Evolutionary conservation across 2,797 vertebrate species (phyloP).

Genomic region (Cossypha heuglini): DNA sequence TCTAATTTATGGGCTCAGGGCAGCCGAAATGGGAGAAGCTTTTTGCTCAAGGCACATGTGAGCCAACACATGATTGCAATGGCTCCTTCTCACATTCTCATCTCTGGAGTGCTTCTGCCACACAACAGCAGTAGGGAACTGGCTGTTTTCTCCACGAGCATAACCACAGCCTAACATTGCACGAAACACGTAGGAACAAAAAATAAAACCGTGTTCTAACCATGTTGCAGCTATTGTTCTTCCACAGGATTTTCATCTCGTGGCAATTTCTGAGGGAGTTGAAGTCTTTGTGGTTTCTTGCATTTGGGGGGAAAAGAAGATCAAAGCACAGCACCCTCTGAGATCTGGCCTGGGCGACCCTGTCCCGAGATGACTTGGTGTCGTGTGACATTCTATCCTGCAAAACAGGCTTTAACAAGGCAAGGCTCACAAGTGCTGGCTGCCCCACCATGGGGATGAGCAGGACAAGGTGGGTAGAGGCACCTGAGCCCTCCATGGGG

Average conservation of each 20-base stretch:
- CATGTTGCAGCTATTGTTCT: conserved; percentile 37
- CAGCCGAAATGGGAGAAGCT: background rate
- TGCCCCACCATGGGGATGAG: background rate
- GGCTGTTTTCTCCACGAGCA: background rate
- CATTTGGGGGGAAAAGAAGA: background rate
- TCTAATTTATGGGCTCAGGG: background rate
- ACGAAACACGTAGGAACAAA: background rate
- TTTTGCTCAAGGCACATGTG: background rate
- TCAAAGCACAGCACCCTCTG: conserved; percentile 12
- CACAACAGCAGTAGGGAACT: background rate
- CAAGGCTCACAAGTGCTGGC: background rate
- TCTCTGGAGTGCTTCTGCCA: conserved; percentile 22
- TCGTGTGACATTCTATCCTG: background rate
- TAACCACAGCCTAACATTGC: background rate
- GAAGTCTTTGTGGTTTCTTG: conserved; percentile 34
- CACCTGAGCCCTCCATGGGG: background rate
- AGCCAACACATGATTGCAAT: background rate
- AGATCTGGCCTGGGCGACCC: background rate
- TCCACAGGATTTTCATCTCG: conserved; percentile 16
- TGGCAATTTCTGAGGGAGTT: conserved; percentile 1
- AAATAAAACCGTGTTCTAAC: background rate
- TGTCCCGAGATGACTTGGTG: background rate
- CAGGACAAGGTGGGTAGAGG: background rate
- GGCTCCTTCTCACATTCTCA: background rate
- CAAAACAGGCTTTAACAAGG: background rate